Evolutionary conservation across 2,888 invertebrate species (phyloP).

Genomic region (Rotaria magnacalcarata): DNA sequence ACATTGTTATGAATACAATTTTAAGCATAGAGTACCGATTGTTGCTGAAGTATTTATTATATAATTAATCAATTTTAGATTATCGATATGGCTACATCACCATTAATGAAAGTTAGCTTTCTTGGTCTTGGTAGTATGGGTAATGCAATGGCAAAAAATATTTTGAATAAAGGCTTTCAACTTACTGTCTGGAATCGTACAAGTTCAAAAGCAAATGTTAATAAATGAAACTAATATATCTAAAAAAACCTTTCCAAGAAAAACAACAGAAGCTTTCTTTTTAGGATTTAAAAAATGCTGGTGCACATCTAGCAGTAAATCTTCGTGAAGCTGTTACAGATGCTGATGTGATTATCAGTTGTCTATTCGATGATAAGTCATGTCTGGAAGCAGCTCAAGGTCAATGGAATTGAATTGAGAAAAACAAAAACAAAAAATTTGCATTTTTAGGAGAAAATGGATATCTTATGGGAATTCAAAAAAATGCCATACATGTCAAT

Average conservation of each 20-base stretch:
- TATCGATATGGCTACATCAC: background rate
- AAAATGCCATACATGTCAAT: slow-evolving; percentile 1
- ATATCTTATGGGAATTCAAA: background rate
- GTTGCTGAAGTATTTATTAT: too few species aligned
- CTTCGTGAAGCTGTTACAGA: background rate
- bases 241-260: too few species aligned
- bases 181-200: slow-evolving; percentile 4
- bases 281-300: background rate
- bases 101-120: background rate
- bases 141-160: slow-evolving; percentile 10
- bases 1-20: too few species aligned
- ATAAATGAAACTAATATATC: background rate
- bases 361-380: slow-evolving; percentile 32
- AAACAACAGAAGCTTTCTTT: too few species aligned
- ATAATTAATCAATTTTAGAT: background rate
- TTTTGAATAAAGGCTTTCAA: slow-evolving; percentile 14
- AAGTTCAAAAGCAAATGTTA: background rate
- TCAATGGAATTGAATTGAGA: background rate
- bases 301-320: background rate
- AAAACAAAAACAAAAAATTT: background rate
- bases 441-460: background rate
- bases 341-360: slow-evolving; percentile 21
- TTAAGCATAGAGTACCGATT: too few species aligned
- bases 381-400: background rate
- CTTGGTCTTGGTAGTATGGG: slow-evolving; percentile 28